A percentile compares a stretch with the other conserved stretches of the same genome.
phyloP scores from a whole-genome alignment of 2,797 vertebrate genomes.

The Poeciliopsis infans region DNA sequence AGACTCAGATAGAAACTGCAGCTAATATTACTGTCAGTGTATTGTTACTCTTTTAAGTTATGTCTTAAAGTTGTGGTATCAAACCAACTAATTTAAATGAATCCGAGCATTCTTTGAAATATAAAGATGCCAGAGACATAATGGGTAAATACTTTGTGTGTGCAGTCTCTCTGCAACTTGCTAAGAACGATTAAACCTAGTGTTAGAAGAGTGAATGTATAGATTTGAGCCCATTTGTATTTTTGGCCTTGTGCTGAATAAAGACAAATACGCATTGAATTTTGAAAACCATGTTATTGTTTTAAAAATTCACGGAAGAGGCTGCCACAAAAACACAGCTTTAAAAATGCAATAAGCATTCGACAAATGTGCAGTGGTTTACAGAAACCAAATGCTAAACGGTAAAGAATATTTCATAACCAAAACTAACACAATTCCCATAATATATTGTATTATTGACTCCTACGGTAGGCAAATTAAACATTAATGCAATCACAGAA shows the following conservation, averaged over 20 bases:
- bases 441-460: conserved; percentile 7
- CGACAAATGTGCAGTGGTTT: not conserved
- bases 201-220: not conserved
- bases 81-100: not conserved
- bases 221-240: not conserved
- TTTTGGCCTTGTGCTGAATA: not conserved
- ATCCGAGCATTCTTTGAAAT: not conserved
- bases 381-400: not conserved
- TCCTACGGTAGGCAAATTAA: not conserved
- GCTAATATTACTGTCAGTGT: not conserved
- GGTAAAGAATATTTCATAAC: conserved; percentile 5
- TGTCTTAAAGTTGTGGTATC: not conserved
- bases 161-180: not conserved
- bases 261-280: not conserved
- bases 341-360: not conserved
- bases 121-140: not conserved
- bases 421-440: conserved; percentile 13
- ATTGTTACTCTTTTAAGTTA: not conserved
- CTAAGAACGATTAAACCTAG: not conserved
- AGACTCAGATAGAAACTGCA: not conserved
- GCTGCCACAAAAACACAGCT: not conserved
- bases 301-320: not conserved
- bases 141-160: not conserved
- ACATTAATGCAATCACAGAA: not conserved
- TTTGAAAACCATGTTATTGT: not conserved